Evolutionary conservation across 2,113 vertebrate species (phyloP), one percentile per base, ranked within the genome.

Genomic region (Brevimyrus niger): DNA sequence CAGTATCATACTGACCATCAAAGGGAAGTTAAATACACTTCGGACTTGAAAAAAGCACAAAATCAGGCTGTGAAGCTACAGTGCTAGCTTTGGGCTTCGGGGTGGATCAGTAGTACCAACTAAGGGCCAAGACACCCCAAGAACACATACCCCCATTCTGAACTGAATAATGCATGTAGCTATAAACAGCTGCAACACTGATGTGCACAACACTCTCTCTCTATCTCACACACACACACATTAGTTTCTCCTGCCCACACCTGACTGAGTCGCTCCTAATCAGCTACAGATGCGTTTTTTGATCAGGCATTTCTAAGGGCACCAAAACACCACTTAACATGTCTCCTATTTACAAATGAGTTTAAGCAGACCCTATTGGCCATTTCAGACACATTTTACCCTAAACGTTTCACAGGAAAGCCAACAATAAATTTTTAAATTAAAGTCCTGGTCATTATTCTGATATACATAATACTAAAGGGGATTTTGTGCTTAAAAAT

Each of bases 111-210:
- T 94, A 92, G 93, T 91, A 92, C 94, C 87, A 73, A 23, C 93
- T 95, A 92, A 93, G 94, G 92, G 91, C 88, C 91, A 61, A 46
- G 83, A 55, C 73, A 83, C 84, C 19, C 38, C 23, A 84, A 19
- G 82, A 84, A 87, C 85, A 83, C 65, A 65, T 8, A 73, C 31
- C 27, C 87, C 23, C n/a, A 46, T 89, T 27, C 88, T 42, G 55
- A 82, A 90, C 90, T 44, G 42, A 84, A 84, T 84, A 84, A 84
- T 47, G 9, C 42, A 84, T 46, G 82, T 47, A 23, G 82, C 82
- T 84, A 47, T 47, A 88, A 90, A 91, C 91, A 51, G 84, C 38
- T 86, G 3, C 90, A 90, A 44, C 44, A 47, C 44, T 84, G 9
- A 46, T n/a, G 38, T 88, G 90, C 69, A 85, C 89, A 13, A 46